Evolutionary conservation across 2,113 vertebrate species (phyloP).

Genomic region (Cheirogaleus medius): DNA sequence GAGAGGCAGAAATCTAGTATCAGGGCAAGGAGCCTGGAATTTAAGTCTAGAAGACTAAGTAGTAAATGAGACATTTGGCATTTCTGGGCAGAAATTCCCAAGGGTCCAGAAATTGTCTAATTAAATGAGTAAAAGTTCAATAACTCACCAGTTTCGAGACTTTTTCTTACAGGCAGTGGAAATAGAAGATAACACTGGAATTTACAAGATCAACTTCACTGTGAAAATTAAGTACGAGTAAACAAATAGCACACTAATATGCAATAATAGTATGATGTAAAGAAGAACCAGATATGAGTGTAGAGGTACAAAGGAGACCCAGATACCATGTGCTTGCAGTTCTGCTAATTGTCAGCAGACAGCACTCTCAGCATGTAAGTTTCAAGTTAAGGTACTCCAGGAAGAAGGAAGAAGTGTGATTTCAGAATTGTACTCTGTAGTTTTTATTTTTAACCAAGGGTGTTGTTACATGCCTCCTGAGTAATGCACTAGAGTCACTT

Average conservation of each 20-base stretch:
- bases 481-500: neutral
- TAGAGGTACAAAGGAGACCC: neutral
- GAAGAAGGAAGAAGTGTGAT: neutral
- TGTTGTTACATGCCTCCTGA: neutral
- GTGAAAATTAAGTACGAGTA: neutral
- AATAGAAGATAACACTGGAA: neutral
- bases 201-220: neutral
- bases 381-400: neutral
- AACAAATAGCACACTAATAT: neutral
- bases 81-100: constrained; percentile 30
- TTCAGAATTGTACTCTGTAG: neutral
- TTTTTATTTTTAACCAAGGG: neutral
- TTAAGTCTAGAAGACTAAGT: neutral
- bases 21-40: neutral
- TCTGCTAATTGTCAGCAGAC: constrained; percentile 35
- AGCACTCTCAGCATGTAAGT: neutral
- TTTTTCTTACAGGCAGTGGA: neutral
- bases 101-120: neutral
- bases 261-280: neutral
- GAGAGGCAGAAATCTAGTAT: neutral
- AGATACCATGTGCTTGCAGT: neutral
- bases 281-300: neutral
- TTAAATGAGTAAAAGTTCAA: constrained; percentile 3
- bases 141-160: neutral
- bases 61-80: neutral